These are phyloP conservation scores for Eciton burchellii DNA, from an alignment of 1,140 invertebrate species.

Conservation along the genomic window DNA sequence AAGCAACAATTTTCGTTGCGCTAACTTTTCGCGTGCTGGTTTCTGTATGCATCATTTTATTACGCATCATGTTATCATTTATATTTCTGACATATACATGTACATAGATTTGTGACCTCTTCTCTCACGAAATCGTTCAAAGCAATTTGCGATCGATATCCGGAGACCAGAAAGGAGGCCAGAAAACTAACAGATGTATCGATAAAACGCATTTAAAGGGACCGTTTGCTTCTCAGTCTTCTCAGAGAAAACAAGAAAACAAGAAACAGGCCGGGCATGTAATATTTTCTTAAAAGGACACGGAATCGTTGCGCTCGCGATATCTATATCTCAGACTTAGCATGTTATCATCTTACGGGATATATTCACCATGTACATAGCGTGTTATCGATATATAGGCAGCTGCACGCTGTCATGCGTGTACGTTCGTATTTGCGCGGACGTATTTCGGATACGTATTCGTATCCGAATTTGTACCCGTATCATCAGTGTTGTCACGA, in stretches of 20 bases:
- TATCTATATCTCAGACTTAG: conserved; percentile 74
- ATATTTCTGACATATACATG: not conserved
- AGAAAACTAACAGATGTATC: conserved; percentile 8
- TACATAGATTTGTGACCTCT: too few relatives aligned
- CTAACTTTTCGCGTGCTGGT: not conserved
- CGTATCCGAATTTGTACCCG: not conserved
- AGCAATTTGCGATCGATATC: too few relatives aligned
- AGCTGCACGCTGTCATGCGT: not conserved
- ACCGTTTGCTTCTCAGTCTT: not conserved
- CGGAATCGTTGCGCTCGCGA: conserved; percentile 13
- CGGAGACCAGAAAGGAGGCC: not conserved
- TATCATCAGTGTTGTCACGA: not conserved
- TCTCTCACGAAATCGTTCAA: too few relatives aligned
- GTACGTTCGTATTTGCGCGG: not conserved
- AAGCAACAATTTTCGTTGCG: not conserved
- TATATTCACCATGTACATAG: conserved; percentile 41
- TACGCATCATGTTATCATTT: not conserved
- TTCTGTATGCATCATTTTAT: not conserved
- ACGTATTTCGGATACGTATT: not conserved
- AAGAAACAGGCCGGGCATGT: not conserved
- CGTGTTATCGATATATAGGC: not conserved
- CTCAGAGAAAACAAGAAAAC: too few relatives aligned
- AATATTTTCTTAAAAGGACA: conserved; percentile 21
- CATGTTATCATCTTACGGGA: conserved; percentile 62
- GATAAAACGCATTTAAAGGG: not conserved